Evolutionary conservation across 1,140 invertebrate species (phyloP), one percentile per base, ranked within the genome.

Genomic region (Bombus haemorrhoidalis): DNA sequence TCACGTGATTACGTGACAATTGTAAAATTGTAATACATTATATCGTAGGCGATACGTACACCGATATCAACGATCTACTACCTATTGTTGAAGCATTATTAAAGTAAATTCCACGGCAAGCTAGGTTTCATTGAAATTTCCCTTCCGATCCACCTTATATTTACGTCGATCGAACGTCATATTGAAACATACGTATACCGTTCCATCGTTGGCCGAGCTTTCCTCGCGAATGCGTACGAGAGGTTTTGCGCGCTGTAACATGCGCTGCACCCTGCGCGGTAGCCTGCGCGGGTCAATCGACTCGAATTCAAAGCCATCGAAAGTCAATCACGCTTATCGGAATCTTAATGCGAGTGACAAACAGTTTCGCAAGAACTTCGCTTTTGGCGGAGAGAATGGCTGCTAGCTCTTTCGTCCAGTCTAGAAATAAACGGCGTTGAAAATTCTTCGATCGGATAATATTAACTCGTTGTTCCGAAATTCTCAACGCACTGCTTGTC

Each of bases 41-140:
- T 22, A 32, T 41, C 22, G 3, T 25, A 64, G 1, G 1, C 22
- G 69, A 43, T 57, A 18, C 59, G 68, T 34, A 15, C 53, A 72
- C 13, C 53, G n/a, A 41, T 66, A 25, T 39, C 57, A n/a, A 53
- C 75, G 75, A 79, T 62, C 78, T 39, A 39, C 25, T 79, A 72
- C 76, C 76, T 57, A n/a, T 68, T 47, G 34, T 84, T 72, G n/a
- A 79, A 79, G 47, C 53, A 57, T 79, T 71, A 47, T 62, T 84
- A 79, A 79, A 84, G 43, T 47, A 41, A 78, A 57, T 41, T 25
- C n/a, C 47, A 28, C 28, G 34, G 34, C 43, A 28, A 37, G 59
- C 4, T 3, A n/a, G n/a, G 4, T 43, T 5, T 47, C 0, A 53
- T 22, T 0, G 47, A 53, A 22, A 53, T 22, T 53, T 53, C 0